Conservation (phyloP, 2,797 vertebrate species). For the Phoeniculus purpureus region DNA sequence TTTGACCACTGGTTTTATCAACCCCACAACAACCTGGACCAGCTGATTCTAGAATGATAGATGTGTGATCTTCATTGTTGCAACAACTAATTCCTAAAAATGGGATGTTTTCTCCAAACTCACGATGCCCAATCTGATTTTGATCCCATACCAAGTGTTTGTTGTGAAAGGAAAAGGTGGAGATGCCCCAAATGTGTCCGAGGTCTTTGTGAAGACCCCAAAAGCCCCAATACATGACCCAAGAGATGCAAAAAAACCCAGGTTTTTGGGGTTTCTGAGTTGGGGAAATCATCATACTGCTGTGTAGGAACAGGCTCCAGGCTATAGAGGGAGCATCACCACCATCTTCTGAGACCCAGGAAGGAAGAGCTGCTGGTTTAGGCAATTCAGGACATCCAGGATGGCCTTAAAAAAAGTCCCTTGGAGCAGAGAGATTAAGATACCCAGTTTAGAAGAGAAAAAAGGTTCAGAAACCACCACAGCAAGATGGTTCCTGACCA, state of each 20-base stretch:
- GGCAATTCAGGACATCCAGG: background rate
- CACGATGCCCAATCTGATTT: fast-evolving
- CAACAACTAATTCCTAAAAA: background rate
- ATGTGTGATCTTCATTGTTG: background rate
- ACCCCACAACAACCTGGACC: fast-evolving
- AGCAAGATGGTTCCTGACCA: background rate
- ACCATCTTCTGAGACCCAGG: background rate
- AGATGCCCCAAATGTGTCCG: background rate
- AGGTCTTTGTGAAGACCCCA: background rate
- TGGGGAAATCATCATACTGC: background rate
- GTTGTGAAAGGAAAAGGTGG: background rate
- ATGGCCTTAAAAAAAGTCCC: background rate
- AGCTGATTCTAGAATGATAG: fast-evolving
- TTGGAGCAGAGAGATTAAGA: background rate
- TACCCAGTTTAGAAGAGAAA: background rate
- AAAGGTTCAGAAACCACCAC: background rate
- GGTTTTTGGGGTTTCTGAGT: background rate
- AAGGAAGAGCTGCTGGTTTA: background rate
- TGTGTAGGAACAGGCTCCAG: background rate
- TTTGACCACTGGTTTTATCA: background rate
- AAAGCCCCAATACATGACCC: fast-evolving
- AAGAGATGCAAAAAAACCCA: background rate
- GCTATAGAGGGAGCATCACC: background rate
- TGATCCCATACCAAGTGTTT: too few relatives aligned
- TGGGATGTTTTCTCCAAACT: fast-evolving